A percentile compares a stretch with the other conserved stretches of the same genome.
phyloP scores from a whole-genome alignment of 2,113 vertebrate species.

The Gracilinanus agilis region DNA sequence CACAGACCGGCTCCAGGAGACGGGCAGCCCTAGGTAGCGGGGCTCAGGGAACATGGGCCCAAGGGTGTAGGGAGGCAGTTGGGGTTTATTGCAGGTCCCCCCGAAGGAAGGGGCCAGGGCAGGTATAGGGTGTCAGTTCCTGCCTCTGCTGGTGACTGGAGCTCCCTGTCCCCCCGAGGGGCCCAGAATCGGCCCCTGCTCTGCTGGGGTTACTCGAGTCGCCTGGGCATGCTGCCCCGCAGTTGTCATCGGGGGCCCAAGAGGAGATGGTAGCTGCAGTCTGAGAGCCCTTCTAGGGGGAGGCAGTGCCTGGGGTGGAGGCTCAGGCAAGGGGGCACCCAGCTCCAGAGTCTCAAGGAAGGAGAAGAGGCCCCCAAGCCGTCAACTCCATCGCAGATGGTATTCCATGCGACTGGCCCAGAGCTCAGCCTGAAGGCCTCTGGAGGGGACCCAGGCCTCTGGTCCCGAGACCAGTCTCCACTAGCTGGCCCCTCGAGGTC shows the following conservation, averaged over 20 bases:
- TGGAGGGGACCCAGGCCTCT: not conserved
- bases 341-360: constrained; percentile 27
- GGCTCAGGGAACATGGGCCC: not conserved
- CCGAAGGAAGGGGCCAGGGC: not conserved
- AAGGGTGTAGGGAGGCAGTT: constrained; percentile 6
- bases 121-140: constrained; percentile 11
- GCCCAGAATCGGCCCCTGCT: constrained; percentile 45
- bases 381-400: constrained; percentile 17
- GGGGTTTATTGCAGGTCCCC: constrained; percentile 61
- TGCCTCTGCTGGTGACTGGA: constrained; percentile 56
- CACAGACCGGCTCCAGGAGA: not conserved
- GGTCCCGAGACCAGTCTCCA: not conserved
- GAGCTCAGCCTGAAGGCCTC: not conserved
- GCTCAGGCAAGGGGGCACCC: constrained; percentile 11
- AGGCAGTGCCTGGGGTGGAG: constrained; percentile 38
- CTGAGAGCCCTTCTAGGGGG: constrained; percentile 19
- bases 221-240: too few species aligned
- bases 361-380: constrained; percentile 43
- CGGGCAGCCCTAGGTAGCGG: not conserved
- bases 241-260: not conserved
- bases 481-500: constrained; percentile 48
- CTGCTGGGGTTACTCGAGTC: not conserved
- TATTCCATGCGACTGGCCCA: not conserved
- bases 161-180: constrained; percentile 33
- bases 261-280: constrained; percentile 41